These are phyloP conservation scores for Lumbricus terrestris DNA, from an alignment of 2,888 invertebrate genomes.

Conservation along the genomic window DNA sequence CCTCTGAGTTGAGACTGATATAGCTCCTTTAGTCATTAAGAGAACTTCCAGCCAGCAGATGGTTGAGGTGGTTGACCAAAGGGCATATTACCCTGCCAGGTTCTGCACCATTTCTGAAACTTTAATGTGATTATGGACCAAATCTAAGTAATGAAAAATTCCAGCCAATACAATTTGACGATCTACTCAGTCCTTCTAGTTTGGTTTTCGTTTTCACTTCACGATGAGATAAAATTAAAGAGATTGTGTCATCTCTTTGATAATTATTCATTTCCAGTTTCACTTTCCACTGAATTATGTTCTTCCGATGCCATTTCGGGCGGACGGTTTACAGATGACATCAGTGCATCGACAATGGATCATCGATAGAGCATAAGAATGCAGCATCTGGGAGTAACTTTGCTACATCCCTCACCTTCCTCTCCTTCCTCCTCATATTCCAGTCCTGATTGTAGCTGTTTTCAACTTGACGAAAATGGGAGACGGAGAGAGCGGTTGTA, in stretches of 20 bases:
- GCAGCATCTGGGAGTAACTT: neutral
- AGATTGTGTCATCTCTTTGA: no score
- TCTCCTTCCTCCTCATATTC: neutral
- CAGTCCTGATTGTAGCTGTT: no score
- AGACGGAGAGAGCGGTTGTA: no score
- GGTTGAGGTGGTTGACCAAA: neutral
- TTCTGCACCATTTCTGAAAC: neutral
- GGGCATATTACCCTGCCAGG: neutral
- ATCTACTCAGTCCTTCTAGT: neutral
- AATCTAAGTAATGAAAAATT: neutral
- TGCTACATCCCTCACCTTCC: neutral
- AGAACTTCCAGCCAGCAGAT: no score
- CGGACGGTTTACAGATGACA: no score
- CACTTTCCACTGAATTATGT: neutral
- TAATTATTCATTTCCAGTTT: neutral
- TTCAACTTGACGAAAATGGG: no score
- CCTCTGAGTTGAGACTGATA: no score
- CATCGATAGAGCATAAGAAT: neutral
- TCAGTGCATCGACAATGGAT: neutral
- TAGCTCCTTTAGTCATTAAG: no score
- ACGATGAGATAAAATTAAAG: neutral
- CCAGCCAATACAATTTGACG: neutral
- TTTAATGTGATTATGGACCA: neutral
- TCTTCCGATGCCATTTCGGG: neutral
- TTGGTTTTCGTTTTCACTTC: neutral